A percentile compares a stretch with the other conserved stretches of the same genome.
These are phyloP conservation scores for Daphoenositta chrysoptera DNA, from an alignment of 2,113 vertebrate genomes.

Conservation along the genomic window DNA sequence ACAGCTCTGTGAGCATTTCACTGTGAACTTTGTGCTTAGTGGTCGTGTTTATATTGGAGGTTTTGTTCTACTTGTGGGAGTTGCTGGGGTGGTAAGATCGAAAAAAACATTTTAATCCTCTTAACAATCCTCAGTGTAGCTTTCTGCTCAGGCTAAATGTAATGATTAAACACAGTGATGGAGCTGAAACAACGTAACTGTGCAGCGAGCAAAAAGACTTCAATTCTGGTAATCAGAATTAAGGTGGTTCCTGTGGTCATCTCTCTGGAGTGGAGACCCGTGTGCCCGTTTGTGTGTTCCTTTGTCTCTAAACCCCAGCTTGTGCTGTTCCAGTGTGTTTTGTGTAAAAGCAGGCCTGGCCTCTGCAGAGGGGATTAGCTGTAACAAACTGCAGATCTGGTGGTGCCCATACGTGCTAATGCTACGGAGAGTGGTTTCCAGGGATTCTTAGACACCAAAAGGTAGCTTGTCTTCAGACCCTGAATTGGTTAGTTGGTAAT, in stretches of 20 bases:
- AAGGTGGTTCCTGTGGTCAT: background rate
- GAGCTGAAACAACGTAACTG: background rate
- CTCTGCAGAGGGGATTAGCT: background rate
- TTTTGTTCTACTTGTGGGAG: background rate
- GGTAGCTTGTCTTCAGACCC: background rate
- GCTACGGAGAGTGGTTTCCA: background rate
- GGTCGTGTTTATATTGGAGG: background rate
- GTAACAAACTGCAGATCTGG: background rate
- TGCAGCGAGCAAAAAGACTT: background rate
- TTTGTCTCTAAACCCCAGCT: background rate
- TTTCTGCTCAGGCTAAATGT: background rate
- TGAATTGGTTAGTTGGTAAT: background rate
- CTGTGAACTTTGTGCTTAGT: background rate
- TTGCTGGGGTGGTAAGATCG: background rate
- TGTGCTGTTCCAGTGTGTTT: background rate
- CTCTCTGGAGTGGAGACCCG: background rate
- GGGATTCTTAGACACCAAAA: background rate
- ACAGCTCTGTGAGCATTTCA: background rate
- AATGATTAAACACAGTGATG: background rate
- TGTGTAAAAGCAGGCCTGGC: background rate
- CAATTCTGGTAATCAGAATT: background rate
- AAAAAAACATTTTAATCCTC: background rate
- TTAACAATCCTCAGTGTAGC: background rate
- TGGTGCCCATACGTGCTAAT: background rate
- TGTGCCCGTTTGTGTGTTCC: background rate